Evolutionary conservation across 2,113 vertebrate species (phyloP), one percentile per base, ranked within the genome.

Genomic region (Oenanthe oenanthe): DNA sequence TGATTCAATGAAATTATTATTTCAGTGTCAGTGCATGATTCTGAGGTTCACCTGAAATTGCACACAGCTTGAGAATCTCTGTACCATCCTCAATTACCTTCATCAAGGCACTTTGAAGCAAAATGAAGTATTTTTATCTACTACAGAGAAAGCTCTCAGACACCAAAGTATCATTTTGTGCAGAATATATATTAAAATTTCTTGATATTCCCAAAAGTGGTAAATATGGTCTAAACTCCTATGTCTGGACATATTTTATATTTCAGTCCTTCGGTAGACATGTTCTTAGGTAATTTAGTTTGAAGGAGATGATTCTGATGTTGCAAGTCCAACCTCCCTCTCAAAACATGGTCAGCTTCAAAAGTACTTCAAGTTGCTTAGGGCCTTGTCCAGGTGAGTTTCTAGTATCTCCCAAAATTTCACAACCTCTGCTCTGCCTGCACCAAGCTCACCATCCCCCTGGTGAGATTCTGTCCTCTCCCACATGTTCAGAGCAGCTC

Each of bases 1-100:
- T 19, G 38, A 45, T 48, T 76, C 21, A 34, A 18, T n/a, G n/a
- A n/a, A n/a, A n/a, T n/a, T n/a, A 24, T 24, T 26, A n/a, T 34
- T 34, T 43, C 66, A 36, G 29, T 56, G 56, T 29, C 1, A 0
- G 4, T 36, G 11, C 4, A 3, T 6, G 2, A 31, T 60, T 71
- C 50, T 92, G 72, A 63, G 86, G 24, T 76, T 57, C 31, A 31
- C 6, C n/a, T 76, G 18, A 72, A 83, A 36, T 11, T 43, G 5
- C 31, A 34, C 0, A 2, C 25, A 86, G 32, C 29, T 65, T 63
- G 29, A 78, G 28, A 34, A 54, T 71, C 70, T 81, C 72, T 68
- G 32, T 47, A 47, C 43, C 10, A 20, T 50, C 57, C 32, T 88
- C 18, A 15, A 9, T 28, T 79, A 24, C 13, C 31, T n/a, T 26